Conservation (phyloP, 2,113 vertebrate species). For the Strix uralensis region DNA sequence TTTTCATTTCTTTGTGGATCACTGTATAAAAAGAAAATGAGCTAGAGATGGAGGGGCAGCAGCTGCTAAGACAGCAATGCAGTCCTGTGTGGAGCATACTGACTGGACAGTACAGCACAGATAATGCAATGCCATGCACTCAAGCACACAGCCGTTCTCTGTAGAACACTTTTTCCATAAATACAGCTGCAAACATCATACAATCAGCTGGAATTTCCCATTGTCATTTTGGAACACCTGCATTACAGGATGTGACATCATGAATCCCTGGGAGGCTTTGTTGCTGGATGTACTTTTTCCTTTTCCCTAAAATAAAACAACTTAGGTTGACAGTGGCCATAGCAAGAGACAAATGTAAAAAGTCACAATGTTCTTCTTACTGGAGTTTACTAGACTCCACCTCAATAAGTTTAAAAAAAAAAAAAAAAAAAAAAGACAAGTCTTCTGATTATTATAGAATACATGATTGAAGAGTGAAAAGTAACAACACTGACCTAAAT, state of each 20-base stretch:
- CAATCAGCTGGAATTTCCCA: neutral
- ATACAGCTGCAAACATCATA: neutral
- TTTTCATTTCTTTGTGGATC: neutral
- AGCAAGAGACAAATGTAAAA: neutral
- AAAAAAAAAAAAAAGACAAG: neutral
- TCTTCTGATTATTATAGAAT: neutral
- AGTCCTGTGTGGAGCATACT: neutral
- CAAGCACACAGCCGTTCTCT: neutral
- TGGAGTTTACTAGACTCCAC: neutral
- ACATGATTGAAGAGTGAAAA: neutral
- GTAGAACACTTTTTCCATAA: neutral
- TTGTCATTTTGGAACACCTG: neutral
- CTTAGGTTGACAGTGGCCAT: neutral
- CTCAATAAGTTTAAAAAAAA: neutral
- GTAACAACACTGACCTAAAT: neutral
- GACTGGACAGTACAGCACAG: neutral
- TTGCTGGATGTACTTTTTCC: neutral
- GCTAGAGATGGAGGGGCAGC: neutral
- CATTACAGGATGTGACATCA: neutral
- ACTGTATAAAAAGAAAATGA: neutral
- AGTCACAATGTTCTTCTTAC: neutral
- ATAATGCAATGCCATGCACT: fast-evolving
- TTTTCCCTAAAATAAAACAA: neutral
- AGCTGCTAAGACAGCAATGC: neutral
- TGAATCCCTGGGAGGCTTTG: neutral